Evolutionary conservation across 2,888 invertebrate genomes (phyloP).

Genomic region (Brachynemurus nebulosus): DNA sequence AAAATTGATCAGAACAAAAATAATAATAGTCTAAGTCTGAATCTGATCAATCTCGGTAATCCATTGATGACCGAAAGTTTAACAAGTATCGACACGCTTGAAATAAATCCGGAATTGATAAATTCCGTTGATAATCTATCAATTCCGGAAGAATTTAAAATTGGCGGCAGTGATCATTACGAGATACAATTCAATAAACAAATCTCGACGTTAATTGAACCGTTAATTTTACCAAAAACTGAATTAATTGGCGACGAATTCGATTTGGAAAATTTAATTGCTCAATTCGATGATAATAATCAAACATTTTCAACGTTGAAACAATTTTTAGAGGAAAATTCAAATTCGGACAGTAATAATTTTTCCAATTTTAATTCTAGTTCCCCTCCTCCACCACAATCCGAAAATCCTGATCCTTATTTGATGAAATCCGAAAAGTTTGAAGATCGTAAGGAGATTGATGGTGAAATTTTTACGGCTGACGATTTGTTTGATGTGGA

Average conservation of each 20-base stretch:
- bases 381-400: constrained; percentile 31
- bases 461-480: constrained; percentile 13
- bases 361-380: constrained; percentile 42
- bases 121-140: constrained; percentile 58
- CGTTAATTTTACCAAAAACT: constrained; percentile 20
- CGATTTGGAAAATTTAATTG: constrained; percentile 51
- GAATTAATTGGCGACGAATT: constrained; percentile 38
- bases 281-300: constrained; percentile 49
- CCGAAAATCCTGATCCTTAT: constrained; percentile 24
- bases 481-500: constrained; percentile 28
- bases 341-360: constrained; percentile 8
- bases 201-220: constrained; percentile 36
- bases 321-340: constrained; percentile 21
- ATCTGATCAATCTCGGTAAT: constrained; percentile 7
- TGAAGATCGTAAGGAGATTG: constrained; percentile 26
- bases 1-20: constrained; percentile 14
- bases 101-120: constrained; percentile 46
- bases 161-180: constrained; percentile 31
- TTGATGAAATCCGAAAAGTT: constrained; percentile 37
- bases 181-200: constrained; percentile 39
- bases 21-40: constrained; percentile 12
- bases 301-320: constrained; percentile 30
- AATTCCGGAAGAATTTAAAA: constrained; percentile 30
- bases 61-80: constrained; percentile 10
- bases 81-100: constrained; percentile 19